Conservation (phyloP, 2,888 invertebrate species). For the Zaprionus bogoriensis region DNA sequence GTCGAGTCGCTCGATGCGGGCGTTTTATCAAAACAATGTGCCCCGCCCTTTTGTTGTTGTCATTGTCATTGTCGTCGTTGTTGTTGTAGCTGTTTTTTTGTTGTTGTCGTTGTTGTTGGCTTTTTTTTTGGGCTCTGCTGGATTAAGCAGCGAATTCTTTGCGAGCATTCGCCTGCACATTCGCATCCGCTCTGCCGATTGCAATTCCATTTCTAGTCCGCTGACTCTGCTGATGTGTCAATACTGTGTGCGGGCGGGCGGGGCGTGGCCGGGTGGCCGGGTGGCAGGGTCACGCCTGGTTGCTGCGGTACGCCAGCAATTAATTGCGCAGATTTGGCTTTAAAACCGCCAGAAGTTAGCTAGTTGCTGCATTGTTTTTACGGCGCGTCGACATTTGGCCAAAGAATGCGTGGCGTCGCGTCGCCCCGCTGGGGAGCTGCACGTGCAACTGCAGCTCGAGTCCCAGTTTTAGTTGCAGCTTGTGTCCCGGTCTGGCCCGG, state of each 20-base stretch:
- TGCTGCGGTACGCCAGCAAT: constrained; percentile 75
- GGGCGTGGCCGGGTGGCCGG: constrained; percentile 14
- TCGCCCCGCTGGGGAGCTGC: too few relatives aligned
- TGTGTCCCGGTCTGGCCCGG: background rate
- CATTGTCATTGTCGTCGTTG: constrained; percentile 42
- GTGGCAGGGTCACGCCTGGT: too few relatives aligned
- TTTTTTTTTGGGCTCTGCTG: constrained; percentile 62
- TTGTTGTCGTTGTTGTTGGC: too few relatives aligned
- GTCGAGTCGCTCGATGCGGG: constrained; percentile 58
- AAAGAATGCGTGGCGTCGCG: too few relatives aligned
- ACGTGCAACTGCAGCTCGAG: constrained; percentile 50
- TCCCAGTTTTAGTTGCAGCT: constrained; percentile 1
- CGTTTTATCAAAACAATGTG: constrained; percentile 77
- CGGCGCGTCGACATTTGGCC: constrained; percentile 4
- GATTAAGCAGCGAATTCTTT: constrained; percentile 69
- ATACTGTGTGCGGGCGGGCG: constrained; percentile 45
- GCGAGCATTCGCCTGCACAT: constrained; percentile 7
- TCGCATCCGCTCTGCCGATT: constrained; percentile 53
- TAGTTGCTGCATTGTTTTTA: constrained; percentile 38
- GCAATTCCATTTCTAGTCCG: constrained; percentile 73
- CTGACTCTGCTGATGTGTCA: constrained; percentile 78
- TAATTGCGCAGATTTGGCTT: constrained; percentile 70
- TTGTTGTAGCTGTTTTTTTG: constrained; percentile 54
- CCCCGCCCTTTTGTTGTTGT: constrained; percentile 74
- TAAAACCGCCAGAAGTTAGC: constrained; percentile 23